A percentile compares a stretch with the other conserved stretches of the same genome.
phyloP scores from a whole-genome alignment of 2,797 vertebrate species.

The Rhinatrema bivittatum region DNA sequence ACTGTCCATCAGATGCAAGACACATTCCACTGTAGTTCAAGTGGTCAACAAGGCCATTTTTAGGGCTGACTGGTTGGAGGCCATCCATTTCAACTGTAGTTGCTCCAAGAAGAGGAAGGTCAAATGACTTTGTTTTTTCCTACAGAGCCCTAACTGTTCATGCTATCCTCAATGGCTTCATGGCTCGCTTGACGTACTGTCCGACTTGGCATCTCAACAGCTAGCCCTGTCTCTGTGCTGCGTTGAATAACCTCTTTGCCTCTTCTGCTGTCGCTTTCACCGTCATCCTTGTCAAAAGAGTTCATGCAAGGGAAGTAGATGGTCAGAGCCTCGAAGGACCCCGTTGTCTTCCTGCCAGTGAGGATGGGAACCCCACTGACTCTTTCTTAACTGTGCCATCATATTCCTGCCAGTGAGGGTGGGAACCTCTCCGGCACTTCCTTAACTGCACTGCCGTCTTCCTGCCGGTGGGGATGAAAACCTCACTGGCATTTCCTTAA shows the following conservation, averaged over 20 bases:
- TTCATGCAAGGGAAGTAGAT: slow-evolving; percentile 98
- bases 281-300: slow-evolving; percentile 95
- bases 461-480: too few relatives aligned
- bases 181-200: slow-evolving; percentile 92
- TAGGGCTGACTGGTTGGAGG: too few relatives aligned
- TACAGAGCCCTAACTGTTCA: slow-evolving; percentile 97
- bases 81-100: too few relatives aligned
- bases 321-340: slow-evolving; percentile 93
- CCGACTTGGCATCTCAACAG: slow-evolving; percentile 93
- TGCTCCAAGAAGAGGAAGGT: too few relatives aligned
- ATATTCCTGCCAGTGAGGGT: too few relatives aligned
- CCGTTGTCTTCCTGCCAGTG: too few relatives aligned
- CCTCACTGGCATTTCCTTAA: too few relatives aligned
- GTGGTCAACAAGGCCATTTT: too few relatives aligned
- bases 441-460: too few relatives aligned
- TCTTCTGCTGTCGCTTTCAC: slow-evolving; percentile 76
- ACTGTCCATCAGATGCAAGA: slow-evolving; percentile 79
- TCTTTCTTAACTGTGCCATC: too few relatives aligned
- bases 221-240: slow-evolving; percentile 93
- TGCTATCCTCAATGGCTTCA: slow-evolving; percentile 97
- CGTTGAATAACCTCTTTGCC: slow-evolving; percentile 87
- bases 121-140: slow-evolving; percentile 89
- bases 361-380: too few relatives aligned
- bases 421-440: too few relatives aligned
- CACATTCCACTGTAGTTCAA: slow-evolving; percentile 95